Base-by-base conservation (phyloP, 2,888 invertebrate species). In the Spilosoma lubricipeda region DNA sequence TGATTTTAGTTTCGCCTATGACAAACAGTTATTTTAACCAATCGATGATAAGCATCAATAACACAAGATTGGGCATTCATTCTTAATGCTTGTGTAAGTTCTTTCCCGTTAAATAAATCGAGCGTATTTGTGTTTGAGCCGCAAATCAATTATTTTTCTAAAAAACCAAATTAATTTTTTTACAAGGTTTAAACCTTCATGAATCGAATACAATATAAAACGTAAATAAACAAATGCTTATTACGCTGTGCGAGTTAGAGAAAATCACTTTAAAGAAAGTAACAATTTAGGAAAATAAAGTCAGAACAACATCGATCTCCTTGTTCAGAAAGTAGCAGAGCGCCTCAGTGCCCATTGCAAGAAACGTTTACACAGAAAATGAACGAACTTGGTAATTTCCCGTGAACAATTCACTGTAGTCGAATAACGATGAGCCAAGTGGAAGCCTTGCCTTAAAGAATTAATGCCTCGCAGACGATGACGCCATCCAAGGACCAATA, bases 401-500 rank as follows among this genome's bases (percentile, higher is more conserved):
- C 15, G 42, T 77, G 67, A 83, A 81, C 81, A 79, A 77, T 81
- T 79, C 67, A 75, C 76, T 79, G 56, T 67, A 67, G 73, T 67
- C 64, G 78, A 79, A 79, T 73, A 84, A 71, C 70, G 74, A 80
- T 80, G 75, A 80, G 75, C 65, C 73, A 45, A 82, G 78, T 84
- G 79, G 79, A 82, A 77, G 79, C 80, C 74, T 69, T 39, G 76
- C 78, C 82, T 86, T 87, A 85, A 84, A 85, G 77, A 76, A 83
- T 85, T 84, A 85, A 85, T 86, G 79, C 85, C 79, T 85, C 79
- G 73, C 77, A 82, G 75, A 67, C 77, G 80, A 76, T 80, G 85
- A 83, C 88, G 89, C 89, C 89, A 88, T 87, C 82, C 85, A 87
- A 88, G 86, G 90, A 91, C 91, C 92, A 93, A 93, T 93, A 94